Evolutionary conservation across 2,113 vertebrate genomes (phyloP).

Genomic region (Tragulus kanchil): DNA sequence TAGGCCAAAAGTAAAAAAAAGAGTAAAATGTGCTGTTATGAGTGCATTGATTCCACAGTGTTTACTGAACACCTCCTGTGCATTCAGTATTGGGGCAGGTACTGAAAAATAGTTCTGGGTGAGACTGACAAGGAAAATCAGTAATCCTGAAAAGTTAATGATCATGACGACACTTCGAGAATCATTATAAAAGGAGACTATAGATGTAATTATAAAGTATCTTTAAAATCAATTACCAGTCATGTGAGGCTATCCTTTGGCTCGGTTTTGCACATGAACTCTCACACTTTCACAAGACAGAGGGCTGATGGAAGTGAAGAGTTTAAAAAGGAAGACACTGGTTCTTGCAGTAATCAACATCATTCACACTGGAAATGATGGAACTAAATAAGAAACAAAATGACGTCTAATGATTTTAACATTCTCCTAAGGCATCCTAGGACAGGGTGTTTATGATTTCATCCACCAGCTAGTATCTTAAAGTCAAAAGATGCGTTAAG

Average conservation of each 20-base stretch:
- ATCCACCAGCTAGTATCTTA: not conserved
- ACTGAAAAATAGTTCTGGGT: not conserved
- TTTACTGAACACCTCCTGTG: not conserved
- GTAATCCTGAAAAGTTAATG: slow-evolving; percentile 4
- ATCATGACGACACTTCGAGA: slow-evolving; percentile 26
- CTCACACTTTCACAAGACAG: not conserved
- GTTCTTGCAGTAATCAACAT: slow-evolving; percentile 31
- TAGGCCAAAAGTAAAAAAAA: not conserved
- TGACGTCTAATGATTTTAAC: slow-evolving; percentile 35
- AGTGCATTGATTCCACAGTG: not conserved
- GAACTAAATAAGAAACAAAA: slow-evolving; percentile 47
- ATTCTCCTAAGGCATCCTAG: not conserved
- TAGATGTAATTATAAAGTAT: not conserved
- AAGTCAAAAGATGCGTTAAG: slow-evolving; percentile 51
- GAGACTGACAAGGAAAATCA: slow-evolving; percentile 2
- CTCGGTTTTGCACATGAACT: not conserved
- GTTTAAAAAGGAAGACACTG: not conserved
- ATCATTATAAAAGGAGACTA: slow-evolving; percentile 31
- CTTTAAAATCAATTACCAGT: slow-evolving; percentile 37
- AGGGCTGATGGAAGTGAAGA: not conserved
- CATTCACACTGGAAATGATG: not conserved
- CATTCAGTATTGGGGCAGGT: not conserved
- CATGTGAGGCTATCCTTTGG: not conserved
- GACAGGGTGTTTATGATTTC: not conserved
- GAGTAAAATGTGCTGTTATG: not conserved